Percentiles rank a stretch among this genome's conserved stretches.
Evolutionary conservation across 2,797 vertebrate species (phyloP).

Genomic region (Danio tinwini): DNA sequence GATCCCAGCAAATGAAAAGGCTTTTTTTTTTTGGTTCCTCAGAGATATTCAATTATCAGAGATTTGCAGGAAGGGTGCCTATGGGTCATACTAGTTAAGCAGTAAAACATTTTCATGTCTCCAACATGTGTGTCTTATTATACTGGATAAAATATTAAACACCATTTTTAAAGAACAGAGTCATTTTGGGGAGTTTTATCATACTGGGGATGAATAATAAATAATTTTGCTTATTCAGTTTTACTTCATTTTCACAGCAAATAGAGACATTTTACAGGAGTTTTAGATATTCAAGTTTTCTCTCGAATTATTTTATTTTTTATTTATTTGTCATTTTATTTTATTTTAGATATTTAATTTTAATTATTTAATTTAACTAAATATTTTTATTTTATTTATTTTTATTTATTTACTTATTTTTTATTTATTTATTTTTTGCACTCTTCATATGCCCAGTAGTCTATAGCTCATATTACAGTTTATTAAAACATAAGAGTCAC

Average conservation of each 20-base stretch:
- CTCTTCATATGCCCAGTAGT: not conserved
- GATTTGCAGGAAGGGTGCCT: slow-evolving; percentile 47
- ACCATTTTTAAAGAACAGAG: not conserved
- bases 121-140: not conserved
- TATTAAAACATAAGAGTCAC: too few species aligned
- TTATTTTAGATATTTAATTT: too few species aligned
- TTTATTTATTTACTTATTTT: too few species aligned
- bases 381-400: too few species aligned
- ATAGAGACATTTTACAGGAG: too few species aligned
- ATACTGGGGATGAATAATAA: not conserved
- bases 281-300: too few species aligned
- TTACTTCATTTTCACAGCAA: too few species aligned
- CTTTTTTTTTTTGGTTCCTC: slow-evolving; percentile 1
- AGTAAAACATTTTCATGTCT: slow-evolving; percentile 31
- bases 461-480: too few species aligned
- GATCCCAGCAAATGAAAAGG: slow-evolving; percentile 28
- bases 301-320: too few species aligned
- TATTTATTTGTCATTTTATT: too few species aligned
- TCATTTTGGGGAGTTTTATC: not conserved
- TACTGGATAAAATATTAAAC: slow-evolving; percentile 2
- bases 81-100: slow-evolving; percentile 41
- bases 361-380: too few species aligned
- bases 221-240: not conserved
- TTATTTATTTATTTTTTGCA: not conserved
- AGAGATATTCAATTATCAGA: slow-evolving; percentile 58